Base-by-base conservation (phyloP, 2,888 invertebrate species). In the Calameuta filiformis region DNA sequence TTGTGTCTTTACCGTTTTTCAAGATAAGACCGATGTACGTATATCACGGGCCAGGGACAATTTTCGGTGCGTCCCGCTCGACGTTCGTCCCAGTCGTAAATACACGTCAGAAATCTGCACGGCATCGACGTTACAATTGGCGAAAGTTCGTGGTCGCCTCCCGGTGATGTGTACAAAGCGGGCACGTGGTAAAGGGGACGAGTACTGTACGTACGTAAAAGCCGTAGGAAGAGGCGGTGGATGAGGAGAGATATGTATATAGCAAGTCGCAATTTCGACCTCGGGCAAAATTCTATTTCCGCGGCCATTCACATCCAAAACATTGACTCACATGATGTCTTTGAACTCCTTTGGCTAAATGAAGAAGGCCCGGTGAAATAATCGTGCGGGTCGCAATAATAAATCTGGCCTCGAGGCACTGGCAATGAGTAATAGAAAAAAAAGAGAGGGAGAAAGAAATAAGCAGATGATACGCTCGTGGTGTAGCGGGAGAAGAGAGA, bases 291-390 rank as follows among this genome's bases (percentile, higher is more conserved):
- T 85, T 87, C 87, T 88, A 88, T 89, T 89, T 89, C 86, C 84
- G 88, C 85, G 88, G 82, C 86, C 88, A 88, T 89, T 89, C 89
- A 87, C 88, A 87, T 89, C 84, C 84, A 89, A 88, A 89, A 89
- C 89, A 89, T 87, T 88, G 89, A 87, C 87, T 88, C 89, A 88
- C 87, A 78, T 84, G 77, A 85, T 89, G 88, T 89, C 89, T 89
- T 89, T 89, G 89, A 89, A 90, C 90, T 88, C 88, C 84, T 85
- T 85, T 81, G 40, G 88, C 87, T 87, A 89, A 88, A 89, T 87
- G 88, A 89, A 89, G 88, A 87, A 85, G 84, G 11, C 79, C 12
- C 37, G 31, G 76, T 79, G 81, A 84, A 84, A 85, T 84, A 85
- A 84, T 84, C 84, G 82, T 79, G 74, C 79, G 77, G 79, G 73